Evolutionary conservation across 1,140 invertebrate species (phyloP).

Genomic region (Cyrtorhinus lividipennis): DNA sequence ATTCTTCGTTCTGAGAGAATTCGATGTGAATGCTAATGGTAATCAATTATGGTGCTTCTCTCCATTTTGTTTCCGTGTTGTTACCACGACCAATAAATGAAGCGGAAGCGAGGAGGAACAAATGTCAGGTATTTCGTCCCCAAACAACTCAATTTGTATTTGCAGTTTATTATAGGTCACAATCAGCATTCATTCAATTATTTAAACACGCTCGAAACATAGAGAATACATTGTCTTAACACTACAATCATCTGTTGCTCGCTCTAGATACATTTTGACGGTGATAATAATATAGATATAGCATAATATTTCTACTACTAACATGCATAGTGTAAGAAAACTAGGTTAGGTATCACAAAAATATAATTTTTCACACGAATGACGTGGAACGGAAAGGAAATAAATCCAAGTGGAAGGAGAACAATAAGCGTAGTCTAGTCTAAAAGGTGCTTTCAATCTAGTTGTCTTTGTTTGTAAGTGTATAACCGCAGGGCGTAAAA

Average conservation of each 20-base stretch:
- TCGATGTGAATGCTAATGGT: too few relatives aligned
- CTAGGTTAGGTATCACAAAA: background rate
- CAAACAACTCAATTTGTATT: too few relatives aligned
- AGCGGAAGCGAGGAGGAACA: too few relatives aligned
- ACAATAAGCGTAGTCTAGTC: too few relatives aligned
- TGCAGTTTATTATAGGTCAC: background rate
- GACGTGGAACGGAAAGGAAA: background rate
- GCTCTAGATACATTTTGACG: background rate
- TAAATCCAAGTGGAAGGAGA: too few relatives aligned
- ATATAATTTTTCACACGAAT: background rate
- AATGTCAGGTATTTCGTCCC: too few relatives aligned
- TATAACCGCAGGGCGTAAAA: background rate
- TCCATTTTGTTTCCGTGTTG: too few relatives aligned
- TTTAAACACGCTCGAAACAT: background rate
- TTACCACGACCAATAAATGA: too few relatives aligned
- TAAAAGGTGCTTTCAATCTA: too few relatives aligned
- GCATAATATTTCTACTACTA: background rate
- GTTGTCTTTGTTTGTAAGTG: background rate
- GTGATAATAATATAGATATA: background rate
- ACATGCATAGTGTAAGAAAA: background rate
- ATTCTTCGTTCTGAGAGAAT: too few relatives aligned
- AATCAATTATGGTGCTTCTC: too few relatives aligned
- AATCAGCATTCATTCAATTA: background rate
- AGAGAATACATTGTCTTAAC: background rate
- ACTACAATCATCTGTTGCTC: background rate